Conservation (phyloP, 2,888 invertebrate species). For the Apamea sordens region DNA sequence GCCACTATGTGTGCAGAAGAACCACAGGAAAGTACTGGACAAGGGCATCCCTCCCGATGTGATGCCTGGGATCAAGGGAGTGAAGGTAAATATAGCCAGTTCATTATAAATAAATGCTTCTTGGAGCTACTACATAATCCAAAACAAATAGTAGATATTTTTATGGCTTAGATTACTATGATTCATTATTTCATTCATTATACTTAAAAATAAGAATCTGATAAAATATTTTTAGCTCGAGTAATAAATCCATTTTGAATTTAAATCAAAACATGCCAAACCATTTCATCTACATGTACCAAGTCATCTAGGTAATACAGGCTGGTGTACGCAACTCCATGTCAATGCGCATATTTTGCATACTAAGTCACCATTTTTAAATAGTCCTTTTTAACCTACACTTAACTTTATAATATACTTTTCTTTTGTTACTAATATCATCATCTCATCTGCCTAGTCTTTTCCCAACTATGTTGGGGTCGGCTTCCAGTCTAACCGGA, state of each 20-base stretch:
- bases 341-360: too few species aligned
- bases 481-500: too few species aligned
- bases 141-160: constrained; percentile 18
- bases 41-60: constrained; percentile 97
- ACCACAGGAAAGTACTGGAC: constrained; percentile 96
- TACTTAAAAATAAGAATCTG: constrained; percentile 1
- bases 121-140: neutral
- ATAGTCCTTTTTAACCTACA: neutral
- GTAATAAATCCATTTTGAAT: constrained; percentile 5
- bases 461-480: too few species aligned
- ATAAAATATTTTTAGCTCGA: constrained; percentile 2
- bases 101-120: neutral
- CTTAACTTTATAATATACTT: neutral
- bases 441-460: too few species aligned
- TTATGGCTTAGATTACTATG: neutral
- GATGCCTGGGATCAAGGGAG: constrained; percentile 95
- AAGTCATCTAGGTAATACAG: too few species aligned
- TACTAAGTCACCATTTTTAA: neutral
- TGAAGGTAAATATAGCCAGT: constrained; percentile 89
- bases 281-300: neutral
- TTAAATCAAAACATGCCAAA: neutral
- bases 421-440: neutral
- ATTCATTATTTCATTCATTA: constrained; percentile 10
- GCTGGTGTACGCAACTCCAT: too few species aligned
- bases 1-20: constrained; percentile 93